Percentiles rank a stretch among this genome's conserved stretches.
phyloP scores from a whole-genome alignment of 2,888 invertebrate genomes.

The Dynastes grantii region DNA sequence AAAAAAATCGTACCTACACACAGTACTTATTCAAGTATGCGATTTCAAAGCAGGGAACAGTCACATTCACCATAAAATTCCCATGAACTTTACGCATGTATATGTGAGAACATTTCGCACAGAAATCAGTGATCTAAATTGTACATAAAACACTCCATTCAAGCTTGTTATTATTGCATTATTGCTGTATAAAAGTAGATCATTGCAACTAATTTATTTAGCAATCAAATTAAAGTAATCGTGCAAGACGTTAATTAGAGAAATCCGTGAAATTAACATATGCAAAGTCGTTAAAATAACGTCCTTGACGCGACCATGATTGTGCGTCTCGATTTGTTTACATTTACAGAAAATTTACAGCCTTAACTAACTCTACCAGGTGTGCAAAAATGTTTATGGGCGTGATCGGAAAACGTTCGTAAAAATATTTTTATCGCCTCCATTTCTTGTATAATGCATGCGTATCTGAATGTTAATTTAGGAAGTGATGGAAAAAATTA shows the following conservation, averaged over 20 bases:
- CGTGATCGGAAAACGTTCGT: background rate
- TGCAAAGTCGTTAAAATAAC: background rate
- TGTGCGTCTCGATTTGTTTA: background rate
- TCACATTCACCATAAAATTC: background rate
- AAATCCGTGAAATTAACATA: constrained; percentile 1
- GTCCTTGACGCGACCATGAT: background rate
- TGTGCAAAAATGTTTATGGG: background rate
- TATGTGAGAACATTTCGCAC: background rate
- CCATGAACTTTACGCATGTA: background rate
- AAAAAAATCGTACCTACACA: too few species aligned
- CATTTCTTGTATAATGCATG: background rate
- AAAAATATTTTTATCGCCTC: constrained; percentile 1
- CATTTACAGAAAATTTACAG: background rate
- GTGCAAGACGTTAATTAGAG: too few species aligned
- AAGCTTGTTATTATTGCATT: background rate
- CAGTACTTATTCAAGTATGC: too few species aligned
- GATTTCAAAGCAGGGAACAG: too few species aligned
- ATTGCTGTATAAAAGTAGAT: too few species aligned
- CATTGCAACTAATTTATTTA: too few species aligned
- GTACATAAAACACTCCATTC: background rate
- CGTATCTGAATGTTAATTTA: background rate
- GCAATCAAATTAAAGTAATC: too few species aligned
- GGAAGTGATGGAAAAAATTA: constrained; percentile 10
- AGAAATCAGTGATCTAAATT: background rate
- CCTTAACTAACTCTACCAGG: background rate